These are phyloP conservation scores for Pissodes strobi DNA, from an alignment of 1,140 invertebrate species.

Conservation along the genomic window DNA sequence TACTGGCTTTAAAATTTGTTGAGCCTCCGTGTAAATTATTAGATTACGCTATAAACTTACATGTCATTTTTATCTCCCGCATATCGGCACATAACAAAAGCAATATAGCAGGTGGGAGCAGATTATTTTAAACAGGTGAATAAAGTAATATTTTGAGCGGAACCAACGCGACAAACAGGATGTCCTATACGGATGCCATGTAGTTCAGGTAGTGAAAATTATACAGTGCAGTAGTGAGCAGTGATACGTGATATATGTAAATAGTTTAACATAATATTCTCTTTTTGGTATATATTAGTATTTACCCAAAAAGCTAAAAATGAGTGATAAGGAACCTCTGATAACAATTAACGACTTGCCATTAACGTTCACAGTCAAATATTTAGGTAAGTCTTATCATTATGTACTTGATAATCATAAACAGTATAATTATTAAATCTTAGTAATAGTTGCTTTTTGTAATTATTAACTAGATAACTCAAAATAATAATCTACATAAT, in stretches of 20 bases:
- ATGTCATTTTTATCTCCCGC: slow-evolving; percentile 4
- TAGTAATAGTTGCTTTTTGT: no score
- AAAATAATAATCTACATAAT: no score
- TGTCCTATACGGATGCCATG: not conserved
- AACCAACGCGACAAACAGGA: slow-evolving; percentile 6
- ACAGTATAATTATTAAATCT: no score
- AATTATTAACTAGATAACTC: no score
- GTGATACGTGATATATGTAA: not conserved
- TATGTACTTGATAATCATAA: no score
- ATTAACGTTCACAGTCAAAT: slow-evolving; percentile 48
- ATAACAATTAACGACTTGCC: slow-evolving; percentile 50
- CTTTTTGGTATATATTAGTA: not conserved
- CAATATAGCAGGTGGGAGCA: not conserved
- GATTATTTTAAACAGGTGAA: not conserved
- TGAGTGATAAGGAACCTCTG: slow-evolving; percentile 39
- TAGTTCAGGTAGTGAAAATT: slow-evolving; percentile 3
- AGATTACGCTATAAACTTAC: no score
- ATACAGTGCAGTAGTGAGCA: slow-evolving; percentile 2
- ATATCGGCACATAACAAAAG: not conserved
- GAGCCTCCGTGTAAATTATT: no score
- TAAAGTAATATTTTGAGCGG: slow-evolving; percentile 10
- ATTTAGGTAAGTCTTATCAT: slow-evolving; percentile 52
- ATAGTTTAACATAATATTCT: not conserved
- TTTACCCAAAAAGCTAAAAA: slow-evolving; percentile 7
- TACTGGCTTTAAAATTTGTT: no score